Conservation (phyloP, 2,888 invertebrate genomes). For the Candidula unifasciata region DNA sequence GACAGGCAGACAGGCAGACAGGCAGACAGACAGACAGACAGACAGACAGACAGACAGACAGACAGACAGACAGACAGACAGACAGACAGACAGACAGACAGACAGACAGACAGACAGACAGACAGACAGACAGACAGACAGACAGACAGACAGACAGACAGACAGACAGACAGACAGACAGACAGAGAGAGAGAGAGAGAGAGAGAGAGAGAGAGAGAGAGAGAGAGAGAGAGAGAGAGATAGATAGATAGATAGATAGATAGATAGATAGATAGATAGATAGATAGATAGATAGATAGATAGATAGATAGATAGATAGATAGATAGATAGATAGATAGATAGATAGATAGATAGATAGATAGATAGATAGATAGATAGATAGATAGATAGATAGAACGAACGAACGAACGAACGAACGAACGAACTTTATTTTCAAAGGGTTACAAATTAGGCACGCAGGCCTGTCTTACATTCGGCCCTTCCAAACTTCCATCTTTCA, state of each 20-base stretch:
- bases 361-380: conserved; percentile 19
- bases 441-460: too few relatives aligned
- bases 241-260: too few relatives aligned
- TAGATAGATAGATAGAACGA: conserved; percentile 16
- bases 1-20: too few relatives aligned
- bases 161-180: conserved; percentile 9
- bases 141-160: not conserved
- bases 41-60: conserved; percentile 23
- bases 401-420: too few relatives aligned
- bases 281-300: conserved; percentile 8
- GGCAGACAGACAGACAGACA: not conserved
- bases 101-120: not conserved
- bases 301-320: conserved; percentile 11
- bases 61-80: conserved; percentile 24
- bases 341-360: conserved; percentile 21
- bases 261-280: conserved; percentile 8
- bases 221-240: too few relatives aligned
- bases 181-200: not conserved
- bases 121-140: not conserved
- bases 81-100: conserved; percentile 27
- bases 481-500: too few relatives aligned
- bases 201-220: not conserved
- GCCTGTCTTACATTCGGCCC: too few relatives aligned
- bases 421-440: too few relatives aligned
- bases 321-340: conserved; percentile 21